Conservation (phyloP, 2,113 vertebrate genomes). For the Channa argus region DNA sequence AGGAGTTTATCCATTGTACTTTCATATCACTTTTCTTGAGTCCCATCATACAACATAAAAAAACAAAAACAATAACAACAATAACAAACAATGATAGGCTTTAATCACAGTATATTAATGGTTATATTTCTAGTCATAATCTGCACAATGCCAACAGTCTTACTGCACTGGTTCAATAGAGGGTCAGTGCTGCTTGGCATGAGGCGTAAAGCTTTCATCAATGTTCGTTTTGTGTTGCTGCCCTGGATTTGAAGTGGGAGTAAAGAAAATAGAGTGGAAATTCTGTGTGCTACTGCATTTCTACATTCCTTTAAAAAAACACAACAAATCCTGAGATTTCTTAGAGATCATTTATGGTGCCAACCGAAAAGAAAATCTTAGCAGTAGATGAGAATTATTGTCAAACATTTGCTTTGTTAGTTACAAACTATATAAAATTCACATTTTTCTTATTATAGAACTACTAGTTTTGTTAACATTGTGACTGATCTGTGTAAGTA, state of each 20-base stretch:
- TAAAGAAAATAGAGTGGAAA: constrained; percentile 54
- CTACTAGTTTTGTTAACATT: too few species aligned
- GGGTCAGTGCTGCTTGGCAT: constrained; percentile 37
- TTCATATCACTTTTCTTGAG: not conserved
- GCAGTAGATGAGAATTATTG: too few species aligned
- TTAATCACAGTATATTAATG: constrained; percentile 20
- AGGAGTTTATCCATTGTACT: not conserved
- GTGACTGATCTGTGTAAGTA: too few species aligned
- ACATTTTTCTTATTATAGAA: too few species aligned
- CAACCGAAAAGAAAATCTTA: not conserved
- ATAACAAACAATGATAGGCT: not conserved
- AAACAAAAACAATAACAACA: not conserved
- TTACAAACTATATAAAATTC: too few species aligned
- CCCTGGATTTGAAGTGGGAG: constrained; percentile 58
- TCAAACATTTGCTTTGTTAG: too few species aligned
- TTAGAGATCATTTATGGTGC: not conserved
- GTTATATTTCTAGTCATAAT: constrained; percentile 37
- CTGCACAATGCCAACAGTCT: constrained; percentile 48
- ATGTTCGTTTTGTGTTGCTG: constrained; percentile 76
- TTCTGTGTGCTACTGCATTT: constrained; percentile 33
- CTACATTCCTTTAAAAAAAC: constrained; percentile 4
- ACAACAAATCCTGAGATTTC: not conserved
- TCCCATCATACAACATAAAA: not conserved
- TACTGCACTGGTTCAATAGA: constrained; percentile 49
- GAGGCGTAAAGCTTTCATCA: constrained; percentile 59